phyloP scores from a whole-genome alignment of 1,140 invertebrate species.

The Cherax quadricarinatus region DNA sequence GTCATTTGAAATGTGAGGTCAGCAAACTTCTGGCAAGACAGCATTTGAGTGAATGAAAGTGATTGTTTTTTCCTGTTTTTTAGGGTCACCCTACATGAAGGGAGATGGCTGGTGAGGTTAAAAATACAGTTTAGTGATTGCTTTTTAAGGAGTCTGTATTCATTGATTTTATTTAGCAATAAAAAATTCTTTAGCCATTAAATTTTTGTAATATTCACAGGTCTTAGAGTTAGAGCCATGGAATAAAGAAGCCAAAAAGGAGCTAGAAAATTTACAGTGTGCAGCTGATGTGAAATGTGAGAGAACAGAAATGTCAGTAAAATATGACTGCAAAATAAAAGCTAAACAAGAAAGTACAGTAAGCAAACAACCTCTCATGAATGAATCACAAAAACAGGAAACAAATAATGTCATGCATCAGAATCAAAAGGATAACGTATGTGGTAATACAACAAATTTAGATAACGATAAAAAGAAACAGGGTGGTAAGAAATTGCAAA shows the following conservation, averaged over 20 bases:
- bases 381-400: background rate
- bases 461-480: background rate
- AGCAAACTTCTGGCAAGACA: no score
- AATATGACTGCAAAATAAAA: background rate
- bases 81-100: no score
- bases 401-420: background rate
- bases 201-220: background rate
- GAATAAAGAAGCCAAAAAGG: slow-evolving; percentile 59
- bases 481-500: slow-evolving; percentile 39
- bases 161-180: no score
- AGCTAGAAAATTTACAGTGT: slow-evolving; percentile 19
- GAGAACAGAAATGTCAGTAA: background rate
- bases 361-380: background rate
- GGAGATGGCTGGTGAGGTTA: no score
- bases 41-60: no score
- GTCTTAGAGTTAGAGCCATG: slow-evolving; percentile 51
- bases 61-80: no score
- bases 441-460: background rate
- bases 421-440: background rate
- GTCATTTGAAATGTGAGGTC: no score
- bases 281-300: background rate
- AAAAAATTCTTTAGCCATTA: no score
- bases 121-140: no score
- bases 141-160: no score
- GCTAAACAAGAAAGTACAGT: background rate